Base-by-base conservation (phyloP, 1,140 invertebrate genomes). In the Bicyclus anynana region DNA sequence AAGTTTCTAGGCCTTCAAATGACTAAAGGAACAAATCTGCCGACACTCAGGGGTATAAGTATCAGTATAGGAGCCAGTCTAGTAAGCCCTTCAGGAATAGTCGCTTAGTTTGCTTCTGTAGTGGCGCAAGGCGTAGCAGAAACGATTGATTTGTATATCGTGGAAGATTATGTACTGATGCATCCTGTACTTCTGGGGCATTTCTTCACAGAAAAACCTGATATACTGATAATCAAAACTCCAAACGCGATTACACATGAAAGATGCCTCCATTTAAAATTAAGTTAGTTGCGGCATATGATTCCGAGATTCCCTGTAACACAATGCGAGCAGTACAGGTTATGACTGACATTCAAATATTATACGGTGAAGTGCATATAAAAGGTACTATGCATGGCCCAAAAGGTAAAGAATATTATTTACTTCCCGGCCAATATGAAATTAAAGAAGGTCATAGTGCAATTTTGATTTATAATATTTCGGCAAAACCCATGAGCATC, bases 211-310 rank as follows among this genome's bases (percentile, higher is more conserved):
- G 62, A 65, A 29, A 40, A 37, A 20, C 53, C 58, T 13, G 29
- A 18, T 16, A 12, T 65, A 9, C 9, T 35, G 42, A 60, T 65
- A 7, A 54, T 33, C 26, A 65, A 65, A 58, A 57, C 62, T 27
- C 51, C 14, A 27, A 38, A 12, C 23, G 10, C 3, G 38, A 59
- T 21, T 65, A 53, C 18, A 42, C 58, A 26, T 26, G 38, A 48
- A 44, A 44, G 7, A 52, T 23, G 5, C 27, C 5, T 29, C 12
- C 27, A 60, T 10, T 38, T 61, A 53, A 59, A 67, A 42, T 67
- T 61, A 18, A 18, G 63, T 9, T 55, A 51, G 20, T 26, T 18
- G 12, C 23, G 10, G 13, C 23, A 17, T 7, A 14, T 40, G 18
- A 40, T 53, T 37, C 60, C 14, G 10, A 5, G 57, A n/a, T 20